Base-by-base conservation (phyloP, 2,797 vertebrate genomes). In the Trematomus bernacchii region DNA sequence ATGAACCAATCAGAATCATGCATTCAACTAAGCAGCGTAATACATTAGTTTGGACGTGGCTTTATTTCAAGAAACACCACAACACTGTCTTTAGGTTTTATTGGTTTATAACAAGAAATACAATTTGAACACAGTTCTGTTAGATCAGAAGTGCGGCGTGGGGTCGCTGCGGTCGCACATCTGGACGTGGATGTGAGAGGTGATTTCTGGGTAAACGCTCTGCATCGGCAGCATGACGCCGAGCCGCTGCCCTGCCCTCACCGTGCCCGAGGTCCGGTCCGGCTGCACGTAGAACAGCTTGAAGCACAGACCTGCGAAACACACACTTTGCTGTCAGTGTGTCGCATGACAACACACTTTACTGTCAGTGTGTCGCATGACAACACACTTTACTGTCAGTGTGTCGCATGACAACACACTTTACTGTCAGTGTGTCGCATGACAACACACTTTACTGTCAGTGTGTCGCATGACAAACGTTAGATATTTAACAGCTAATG, bases 191-290 rank as follows among this genome's bases (percentile, higher is more conserved):
- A 94, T 0, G 3, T 95, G 94, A 0, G 94, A 95, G 4, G 91
- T 92, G 78, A 95, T 95, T 10, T 86, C 90, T 0, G 78, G 80
- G 78, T 94, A 95, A 7, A 95, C 93, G 0, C 0, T 63, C 88
- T 95, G 94, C 94, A 95, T 95, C 47, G 92, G 92, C 64, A 94
- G 73, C 91, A 95, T 80, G 57, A 40, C 72, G 16, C 95, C 94
- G 0, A 95, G 71, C 84, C 33, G 66, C 16, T 93, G 0, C 0
- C 95, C 94, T 55, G 91, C 93, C 55, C 19, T 88, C 53, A 95
- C 65, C 0, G 43, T 30, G 0, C 94, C 95, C 0, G 74, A 77
- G 23, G 59, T 78, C 4, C 33, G 65, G 55, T 77, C 86, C 0
- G 93, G 91, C 11, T 73, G 74, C 23, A 95, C 63, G 21, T 94